Conservation (phyloP, 2,113 vertebrate species). For the Aldabrachelys gigantea region DNA sequence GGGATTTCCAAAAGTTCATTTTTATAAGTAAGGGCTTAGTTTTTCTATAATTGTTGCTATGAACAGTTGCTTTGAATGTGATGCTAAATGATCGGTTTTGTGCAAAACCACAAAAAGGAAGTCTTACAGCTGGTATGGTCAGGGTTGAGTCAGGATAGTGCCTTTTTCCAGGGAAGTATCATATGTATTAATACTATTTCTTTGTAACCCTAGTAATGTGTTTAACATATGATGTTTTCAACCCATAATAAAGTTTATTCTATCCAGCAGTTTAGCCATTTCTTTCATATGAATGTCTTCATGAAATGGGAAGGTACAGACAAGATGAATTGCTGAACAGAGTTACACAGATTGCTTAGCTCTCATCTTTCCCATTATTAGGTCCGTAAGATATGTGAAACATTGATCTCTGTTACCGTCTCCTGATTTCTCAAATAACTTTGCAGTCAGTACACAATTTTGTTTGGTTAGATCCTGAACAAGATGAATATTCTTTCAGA, state of each 20-base stretch:
- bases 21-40: background rate
- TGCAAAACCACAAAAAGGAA: background rate
- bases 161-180: background rate
- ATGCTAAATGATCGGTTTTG: background rate
- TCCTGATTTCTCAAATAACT: background rate
- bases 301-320: background rate
- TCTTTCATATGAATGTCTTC: background rate
- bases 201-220: background rate
- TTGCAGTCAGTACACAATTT: background rate
- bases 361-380: background rate
- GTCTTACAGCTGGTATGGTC: background rate
- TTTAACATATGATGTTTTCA: background rate
- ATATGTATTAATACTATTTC: background rate
- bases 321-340: background rate
- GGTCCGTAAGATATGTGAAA: background rate
- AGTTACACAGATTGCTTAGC: background rate
- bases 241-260: background rate
- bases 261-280: background rate
- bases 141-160: background rate
- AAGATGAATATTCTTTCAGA: background rate
- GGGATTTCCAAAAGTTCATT: conserved; percentile 4
- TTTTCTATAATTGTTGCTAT: background rate
- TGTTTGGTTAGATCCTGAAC: conserved; percentile 16
- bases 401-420: background rate
- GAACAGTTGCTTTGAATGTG: background rate